These are phyloP conservation scores for Apostichopus japonicus DNA, from an alignment of 35 echinoderm and acorn worm species.

Conservation along the genomic window DNA sequence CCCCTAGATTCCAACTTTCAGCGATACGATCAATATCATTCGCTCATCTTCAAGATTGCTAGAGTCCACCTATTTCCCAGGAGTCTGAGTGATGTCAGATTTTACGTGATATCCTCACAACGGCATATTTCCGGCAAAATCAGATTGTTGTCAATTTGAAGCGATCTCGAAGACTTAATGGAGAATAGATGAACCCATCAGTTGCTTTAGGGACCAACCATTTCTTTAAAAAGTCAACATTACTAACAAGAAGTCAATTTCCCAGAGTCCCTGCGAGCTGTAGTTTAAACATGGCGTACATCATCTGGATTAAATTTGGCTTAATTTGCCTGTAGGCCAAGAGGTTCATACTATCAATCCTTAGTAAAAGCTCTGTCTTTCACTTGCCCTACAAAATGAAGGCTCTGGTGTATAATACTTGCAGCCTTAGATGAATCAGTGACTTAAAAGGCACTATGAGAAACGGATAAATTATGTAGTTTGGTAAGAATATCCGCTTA, in stretches of 20 bases:
- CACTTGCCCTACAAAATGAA: no score
- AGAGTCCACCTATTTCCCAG: background rate
- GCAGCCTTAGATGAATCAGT: no score
- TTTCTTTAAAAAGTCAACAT: background rate
- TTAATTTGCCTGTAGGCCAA: constrained; percentile 14
- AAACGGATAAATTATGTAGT: no score
- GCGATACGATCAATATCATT: background rate
- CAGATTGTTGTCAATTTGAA: background rate
- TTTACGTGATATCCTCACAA: background rate
- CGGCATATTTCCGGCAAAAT: background rate
- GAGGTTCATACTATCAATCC: background rate
- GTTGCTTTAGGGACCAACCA: constrained; percentile 1
- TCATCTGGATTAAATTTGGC: constrained; percentile 13
- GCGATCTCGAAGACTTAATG: background rate
- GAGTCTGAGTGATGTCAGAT: background rate
- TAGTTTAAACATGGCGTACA: background rate
- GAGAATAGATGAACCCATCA: constrained; percentile 13
- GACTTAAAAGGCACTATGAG: no score
- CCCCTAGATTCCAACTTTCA: background rate
- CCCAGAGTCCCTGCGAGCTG: background rate
- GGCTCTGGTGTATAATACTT: no score
- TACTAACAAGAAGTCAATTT: background rate
- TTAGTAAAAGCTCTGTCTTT: background rate
- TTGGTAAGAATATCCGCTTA: no score
- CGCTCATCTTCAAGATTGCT: background rate